These are phyloP conservation scores for Sturnira hondurensis DNA, from an alignment of 2,113 vertebrate species.

Conservation along the genomic window DNA sequence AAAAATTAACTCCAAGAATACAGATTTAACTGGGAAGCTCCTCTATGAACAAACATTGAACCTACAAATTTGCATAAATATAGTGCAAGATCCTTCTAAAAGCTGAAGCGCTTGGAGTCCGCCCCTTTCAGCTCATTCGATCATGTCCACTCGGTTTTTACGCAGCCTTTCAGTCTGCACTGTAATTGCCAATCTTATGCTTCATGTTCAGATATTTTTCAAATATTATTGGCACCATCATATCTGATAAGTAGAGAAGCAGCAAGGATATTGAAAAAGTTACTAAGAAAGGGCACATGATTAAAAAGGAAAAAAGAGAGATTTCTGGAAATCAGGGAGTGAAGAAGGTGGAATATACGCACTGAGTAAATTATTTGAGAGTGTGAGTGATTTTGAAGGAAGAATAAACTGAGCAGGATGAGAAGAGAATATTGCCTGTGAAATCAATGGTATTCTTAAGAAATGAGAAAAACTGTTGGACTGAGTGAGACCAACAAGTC, in stretches of 20 bases:
- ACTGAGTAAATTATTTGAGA: not conserved
- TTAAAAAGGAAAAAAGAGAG: not conserved
- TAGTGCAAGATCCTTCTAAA: conserved; percentile 50
- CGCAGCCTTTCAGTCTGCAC: rapidly evolving
- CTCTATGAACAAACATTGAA: conserved; percentile 41
- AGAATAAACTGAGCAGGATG: not conserved
- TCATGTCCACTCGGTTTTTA: not conserved
- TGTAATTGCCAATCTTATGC: not conserved
- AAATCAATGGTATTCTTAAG: not conserved
- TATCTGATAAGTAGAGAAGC: not conserved
- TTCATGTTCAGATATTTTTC: not conserved
- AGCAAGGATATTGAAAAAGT: not conserved
- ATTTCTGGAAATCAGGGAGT: not conserved
- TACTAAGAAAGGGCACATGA: not conserved
- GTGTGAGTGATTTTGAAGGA: not conserved
- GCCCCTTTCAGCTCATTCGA: not conserved
- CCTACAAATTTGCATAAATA: not conserved
- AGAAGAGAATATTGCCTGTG: not conserved
- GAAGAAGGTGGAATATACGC: not conserved
- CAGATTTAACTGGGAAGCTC: conserved; percentile 36
- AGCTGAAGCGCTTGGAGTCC: not conserved
- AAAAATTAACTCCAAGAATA: conserved; percentile 30
- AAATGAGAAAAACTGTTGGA: not conserved
- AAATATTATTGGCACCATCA: not conserved
- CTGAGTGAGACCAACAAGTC: not conserved